Conservation (phyloP, 2,888 invertebrate genomes). For the Ophion ventricosus region DNA sequence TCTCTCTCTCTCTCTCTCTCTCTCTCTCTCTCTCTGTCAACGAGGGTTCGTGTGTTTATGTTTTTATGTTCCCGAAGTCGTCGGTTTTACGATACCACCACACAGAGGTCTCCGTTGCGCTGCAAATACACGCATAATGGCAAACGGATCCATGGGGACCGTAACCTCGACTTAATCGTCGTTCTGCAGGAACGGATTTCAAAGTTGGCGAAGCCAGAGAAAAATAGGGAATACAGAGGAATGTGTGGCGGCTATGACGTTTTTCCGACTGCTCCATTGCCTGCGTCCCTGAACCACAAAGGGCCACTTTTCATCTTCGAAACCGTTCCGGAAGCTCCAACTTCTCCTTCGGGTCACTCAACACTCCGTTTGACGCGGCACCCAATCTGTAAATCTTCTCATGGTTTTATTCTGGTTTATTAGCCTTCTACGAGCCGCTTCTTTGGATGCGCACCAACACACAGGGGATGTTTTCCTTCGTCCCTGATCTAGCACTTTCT, state of each 20-base stretch:
- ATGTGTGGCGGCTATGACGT: background rate
- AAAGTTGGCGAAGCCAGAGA: background rate
- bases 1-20: constrained; percentile 2
- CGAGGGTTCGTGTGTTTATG: constrained; percentile 60
- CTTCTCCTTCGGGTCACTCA: background rate
- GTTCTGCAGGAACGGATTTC: constrained; percentile 21
- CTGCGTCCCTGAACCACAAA: background rate
- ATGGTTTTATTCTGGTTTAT: constrained; percentile 79
- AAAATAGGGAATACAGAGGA: background rate
- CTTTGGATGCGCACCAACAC: constrained; percentile 25
- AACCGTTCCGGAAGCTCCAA: constrained; percentile 31
- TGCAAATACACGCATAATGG: constrained; percentile 4
- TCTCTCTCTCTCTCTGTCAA: background rate
- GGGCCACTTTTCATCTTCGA: constrained; percentile 3
- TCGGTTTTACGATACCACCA: constrained; percentile 52
- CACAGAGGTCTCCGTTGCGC: constrained; percentile 34
- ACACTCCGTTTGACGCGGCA: background rate
- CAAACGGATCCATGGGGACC: constrained; percentile 21
- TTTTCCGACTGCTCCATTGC: background rate
- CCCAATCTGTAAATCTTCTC: constrained; percentile 73
- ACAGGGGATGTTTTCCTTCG: constrained; percentile 1
- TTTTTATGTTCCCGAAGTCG: constrained; percentile 45
- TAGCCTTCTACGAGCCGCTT: constrained; percentile 60
- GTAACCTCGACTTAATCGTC: constrained; percentile 23
- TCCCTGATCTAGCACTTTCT: background rate